phyloP scores from a whole-genome alignment of 2,888 invertebrate genomes.

The Calameuta filiformis region DNA sequence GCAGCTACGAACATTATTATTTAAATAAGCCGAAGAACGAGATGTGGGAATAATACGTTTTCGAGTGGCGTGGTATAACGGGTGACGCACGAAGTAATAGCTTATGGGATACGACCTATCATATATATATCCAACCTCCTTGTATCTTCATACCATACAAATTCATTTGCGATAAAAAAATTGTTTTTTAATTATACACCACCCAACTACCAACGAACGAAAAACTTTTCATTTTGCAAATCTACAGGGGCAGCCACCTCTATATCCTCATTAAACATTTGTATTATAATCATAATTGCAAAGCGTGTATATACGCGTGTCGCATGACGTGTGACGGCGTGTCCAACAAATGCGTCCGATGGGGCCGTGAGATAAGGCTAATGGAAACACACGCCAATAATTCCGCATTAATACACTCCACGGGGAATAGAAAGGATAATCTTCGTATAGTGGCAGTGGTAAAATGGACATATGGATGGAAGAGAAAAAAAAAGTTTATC shows the following conservation, averaged over 20 bases:
- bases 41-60: constrained; percentile 1
- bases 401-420: constrained; percentile 33
- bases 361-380: constrained; percentile 40
- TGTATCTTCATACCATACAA: neutral
- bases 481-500: neutral
- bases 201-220: too few relatives aligned
- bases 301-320: constrained; percentile 16
- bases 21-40: constrained; percentile 41
- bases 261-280: neutral
- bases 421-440: neutral
- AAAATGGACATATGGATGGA: neutral
- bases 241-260: neutral
- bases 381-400: constrained; percentile 54
- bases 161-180: neutral
- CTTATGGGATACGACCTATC: neutral
- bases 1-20: constrained; percentile 52
- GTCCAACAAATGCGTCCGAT: constrained; percentile 32
- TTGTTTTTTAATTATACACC: neutral
- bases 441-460: neutral
- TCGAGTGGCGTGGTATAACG: neutral
- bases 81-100: neutral
- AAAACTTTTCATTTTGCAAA: neutral
- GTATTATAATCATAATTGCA: neutral
- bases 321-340: constrained; percentile 27
- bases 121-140: neutral